Percentiles rank a stretch among this genome's conserved stretches.
These are phyloP conservation scores for Grapholita molesta DNA, from an alignment of 1,140 invertebrate species.

Conservation along the genomic window DNA sequence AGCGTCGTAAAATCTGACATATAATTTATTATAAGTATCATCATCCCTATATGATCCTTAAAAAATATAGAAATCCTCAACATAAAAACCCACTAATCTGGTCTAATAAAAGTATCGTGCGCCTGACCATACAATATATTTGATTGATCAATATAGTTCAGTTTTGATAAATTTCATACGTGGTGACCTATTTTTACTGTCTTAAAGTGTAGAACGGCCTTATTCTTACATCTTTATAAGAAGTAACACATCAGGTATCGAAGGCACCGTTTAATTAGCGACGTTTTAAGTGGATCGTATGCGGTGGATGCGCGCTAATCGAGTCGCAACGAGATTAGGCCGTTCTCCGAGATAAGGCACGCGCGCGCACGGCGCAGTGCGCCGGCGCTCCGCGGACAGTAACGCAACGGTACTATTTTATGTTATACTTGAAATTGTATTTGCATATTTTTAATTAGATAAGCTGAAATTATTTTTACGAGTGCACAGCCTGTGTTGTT, in stretches of 20 bases:
- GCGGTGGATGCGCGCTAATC: background rate
- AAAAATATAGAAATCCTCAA: no score
- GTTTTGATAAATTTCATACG: no score
- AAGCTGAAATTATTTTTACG: background rate
- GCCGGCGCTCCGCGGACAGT: background rate
- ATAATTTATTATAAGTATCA: no score
- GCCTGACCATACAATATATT: no score
- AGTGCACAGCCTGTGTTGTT: no score
- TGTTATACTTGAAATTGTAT: background rate
- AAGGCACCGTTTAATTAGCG: background rate
- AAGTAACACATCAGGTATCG: background rate
- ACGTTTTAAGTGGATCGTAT: background rate
- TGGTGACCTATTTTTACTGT: no score
- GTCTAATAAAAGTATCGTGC: no score
- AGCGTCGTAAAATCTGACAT: no score
- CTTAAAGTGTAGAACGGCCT: background rate
- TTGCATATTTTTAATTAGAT: background rate
- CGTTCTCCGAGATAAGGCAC: background rate
- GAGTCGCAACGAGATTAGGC: conserved; percentile 3
- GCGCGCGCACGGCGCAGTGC: background rate
- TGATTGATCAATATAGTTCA: no score
- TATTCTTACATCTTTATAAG: background rate
- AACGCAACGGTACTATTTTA: background rate
- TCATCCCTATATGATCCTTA: no score
- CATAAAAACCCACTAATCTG: no score